A percentile compares a stretch with the other conserved stretches of the same genome.
phyloP scores from a whole-genome alignment of 2,888 invertebrate genomes.

The Drosophila mercatorum region DNA sequence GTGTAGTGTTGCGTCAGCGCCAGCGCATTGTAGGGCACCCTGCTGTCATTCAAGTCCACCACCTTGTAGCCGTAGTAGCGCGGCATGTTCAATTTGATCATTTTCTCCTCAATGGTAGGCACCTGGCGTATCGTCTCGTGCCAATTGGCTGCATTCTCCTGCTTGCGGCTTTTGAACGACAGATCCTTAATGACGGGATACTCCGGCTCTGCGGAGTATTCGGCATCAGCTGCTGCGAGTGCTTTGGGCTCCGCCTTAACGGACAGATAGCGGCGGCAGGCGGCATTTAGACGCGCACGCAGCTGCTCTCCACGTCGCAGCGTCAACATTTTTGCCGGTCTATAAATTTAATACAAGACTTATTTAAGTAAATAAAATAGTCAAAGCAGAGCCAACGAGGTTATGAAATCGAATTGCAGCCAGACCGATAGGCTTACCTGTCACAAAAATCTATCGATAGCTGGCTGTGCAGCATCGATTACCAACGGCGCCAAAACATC shows the following conservation, averaged over 20 bases:
- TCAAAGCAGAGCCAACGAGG: slow-evolving; percentile 41
- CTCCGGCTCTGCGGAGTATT: slow-evolving; percentile 69
- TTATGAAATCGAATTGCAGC: slow-evolving; percentile 48
- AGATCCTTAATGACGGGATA: slow-evolving; percentile 85
- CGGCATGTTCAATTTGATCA: slow-evolving; percentile 93
- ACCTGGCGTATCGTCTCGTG: slow-evolving; percentile 87
- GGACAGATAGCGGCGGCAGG: slow-evolving; percentile 37
- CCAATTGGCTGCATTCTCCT: slow-evolving; percentile 85
- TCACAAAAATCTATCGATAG: background rate
- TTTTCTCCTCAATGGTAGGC: slow-evolving; percentile 92
- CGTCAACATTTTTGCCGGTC: slow-evolving; percentile 52
- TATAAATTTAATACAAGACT: slow-evolving; percentile 45
- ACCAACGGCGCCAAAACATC: background rate
- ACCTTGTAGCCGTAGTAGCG: slow-evolving; percentile 91
- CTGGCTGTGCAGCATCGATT: slow-evolving; percentile 6
- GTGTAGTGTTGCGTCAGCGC: slow-evolving; percentile 91
- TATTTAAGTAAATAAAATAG: slow-evolving; percentile 35
- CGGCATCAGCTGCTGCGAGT: slow-evolving; percentile 41
- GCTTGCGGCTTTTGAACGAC: slow-evolving; percentile 85
- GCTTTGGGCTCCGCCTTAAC: slow-evolving; percentile 39
- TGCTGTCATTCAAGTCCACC: slow-evolving; percentile 87
- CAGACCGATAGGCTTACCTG: slow-evolving; percentile 26
- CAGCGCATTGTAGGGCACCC: slow-evolving; percentile 88
- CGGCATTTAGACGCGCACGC: slow-evolving; percentile 39
- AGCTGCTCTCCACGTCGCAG: slow-evolving; percentile 54